Evolutionary conservation across 2,797 vertebrate species (phyloP).

Genomic region (Alca torda): DNA sequence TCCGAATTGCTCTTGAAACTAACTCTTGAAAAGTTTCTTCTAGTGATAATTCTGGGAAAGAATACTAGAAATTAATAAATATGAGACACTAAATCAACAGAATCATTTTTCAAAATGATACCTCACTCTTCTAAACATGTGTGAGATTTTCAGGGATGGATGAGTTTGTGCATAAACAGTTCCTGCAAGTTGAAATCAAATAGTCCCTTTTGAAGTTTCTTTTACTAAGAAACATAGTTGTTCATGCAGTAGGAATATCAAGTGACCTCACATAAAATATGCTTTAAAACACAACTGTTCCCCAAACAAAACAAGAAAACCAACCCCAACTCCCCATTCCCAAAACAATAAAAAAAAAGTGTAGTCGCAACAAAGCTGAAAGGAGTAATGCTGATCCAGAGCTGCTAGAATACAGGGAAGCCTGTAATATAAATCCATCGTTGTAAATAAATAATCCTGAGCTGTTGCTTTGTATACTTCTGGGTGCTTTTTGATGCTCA

Average conservation of each 20-base stretch:
- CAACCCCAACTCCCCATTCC: too few species aligned
- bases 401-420: not conserved
- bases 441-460: slow-evolving; percentile 13
- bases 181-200: not conserved
- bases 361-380: not conserved
- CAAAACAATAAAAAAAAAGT: not conserved
- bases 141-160: not conserved
- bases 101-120: not conserved
- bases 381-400: not conserved
- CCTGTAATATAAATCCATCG: not conserved
- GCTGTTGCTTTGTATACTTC: not conserved
- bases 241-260: not conserved
- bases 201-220: not conserved
- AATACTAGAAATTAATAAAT: not conserved
- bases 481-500: not conserved
- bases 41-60: not conserved
- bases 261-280: not conserved
- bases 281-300: not conserved
- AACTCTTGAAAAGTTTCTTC: not conserved
- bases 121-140: not conserved
- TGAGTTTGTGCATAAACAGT: not conserved
- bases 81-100: not conserved
- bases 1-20: not conserved
- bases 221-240: not conserved
- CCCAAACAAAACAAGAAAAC: not conserved